Evolutionary conservation across 2,888 invertebrate species (phyloP).

Genomic region (Conchocele bisecta): DNA sequence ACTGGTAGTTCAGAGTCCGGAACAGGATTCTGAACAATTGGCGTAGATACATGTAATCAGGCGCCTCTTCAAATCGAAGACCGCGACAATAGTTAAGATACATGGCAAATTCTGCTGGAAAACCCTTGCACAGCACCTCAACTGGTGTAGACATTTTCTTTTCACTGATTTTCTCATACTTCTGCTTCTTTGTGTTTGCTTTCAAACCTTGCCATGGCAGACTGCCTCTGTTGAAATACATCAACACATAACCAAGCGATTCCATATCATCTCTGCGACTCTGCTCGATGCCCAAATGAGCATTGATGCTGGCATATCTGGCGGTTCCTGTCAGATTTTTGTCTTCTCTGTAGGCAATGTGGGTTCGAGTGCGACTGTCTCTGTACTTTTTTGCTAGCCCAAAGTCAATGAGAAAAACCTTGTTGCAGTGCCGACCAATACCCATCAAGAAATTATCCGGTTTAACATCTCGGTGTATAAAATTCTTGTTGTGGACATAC

Average conservation of each 20-base stretch:
- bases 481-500: conserved; percentile 99
- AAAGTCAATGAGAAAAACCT: conserved; percentile 98
- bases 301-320: conserved; percentile 99
- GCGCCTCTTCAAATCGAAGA: conserved; percentile 98
- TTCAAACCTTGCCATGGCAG: conserved; percentile 98
- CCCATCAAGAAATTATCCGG: conserved; percentile 86
- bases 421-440: conserved; percentile 83
- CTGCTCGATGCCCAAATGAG: conserved; percentile 99
- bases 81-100: conserved; percentile 99
- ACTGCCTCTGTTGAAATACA: conserved; percentile 97
- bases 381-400: conserved; percentile 99
- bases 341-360: conserved; percentile 92
- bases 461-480: conserved; percentile 93
- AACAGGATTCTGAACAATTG: conserved; percentile 99
- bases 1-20: conserved; percentile 99
- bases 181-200: conserved; percentile 99
- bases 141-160: conserved; percentile 99
- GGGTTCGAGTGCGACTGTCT: conserved; percentile 94
- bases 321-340: conserved; percentile 83
- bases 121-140: conserved; percentile 99
- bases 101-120: conserved; percentile 99
- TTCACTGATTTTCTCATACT: conserved; percentile 99
- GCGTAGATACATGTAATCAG: conserved; percentile 99
- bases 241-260: conserved; percentile 98
- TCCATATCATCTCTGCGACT: conserved; percentile 99